phyloP scores from a whole-genome alignment of 2,797 vertebrate genomes.

The Sebastes matsubarae region DNA sequence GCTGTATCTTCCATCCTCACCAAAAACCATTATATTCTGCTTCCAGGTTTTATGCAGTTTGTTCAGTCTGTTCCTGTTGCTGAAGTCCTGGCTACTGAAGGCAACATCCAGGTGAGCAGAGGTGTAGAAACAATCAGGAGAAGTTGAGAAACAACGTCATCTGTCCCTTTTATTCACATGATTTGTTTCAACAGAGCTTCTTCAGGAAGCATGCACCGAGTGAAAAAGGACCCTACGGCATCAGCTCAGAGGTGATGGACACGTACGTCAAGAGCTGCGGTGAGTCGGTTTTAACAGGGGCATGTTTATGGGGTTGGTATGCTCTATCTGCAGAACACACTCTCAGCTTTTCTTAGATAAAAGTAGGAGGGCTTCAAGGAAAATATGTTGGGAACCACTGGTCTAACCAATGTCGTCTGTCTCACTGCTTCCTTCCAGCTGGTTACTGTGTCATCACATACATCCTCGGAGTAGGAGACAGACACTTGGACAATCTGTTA shows the following conservation, averaged over 20 bases:
- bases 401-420: not conserved
- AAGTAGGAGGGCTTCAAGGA: too few relatives aligned
- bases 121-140: not conserved
- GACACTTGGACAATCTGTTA: slow-evolving; percentile 97
- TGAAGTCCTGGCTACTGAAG: slow-evolving; percentile 96
- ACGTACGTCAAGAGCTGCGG: slow-evolving; percentile 99
- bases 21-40: not conserved
- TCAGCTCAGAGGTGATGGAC: slow-evolving; percentile 98
- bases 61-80: slow-evolving; percentile 99
- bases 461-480: slow-evolving; percentile 96
- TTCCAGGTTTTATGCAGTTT: slow-evolving; percentile 97
- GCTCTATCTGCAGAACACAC: not conserved
- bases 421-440: slow-evolving; percentile 78
- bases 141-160: fast-evolving
- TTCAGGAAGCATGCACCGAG: slow-evolving; percentile 95
- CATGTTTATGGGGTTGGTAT: not conserved
- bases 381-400: too few relatives aligned
- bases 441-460: slow-evolving; percentile 99
- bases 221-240: slow-evolving; percentile 95
- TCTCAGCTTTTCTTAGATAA: not conserved
- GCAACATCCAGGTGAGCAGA: slow-evolving; percentile 92
- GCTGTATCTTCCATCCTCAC: not conserved
- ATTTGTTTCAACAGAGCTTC: slow-evolving; percentile 87
- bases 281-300: slow-evolving; percentile 65
- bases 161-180: not conserved